Evolutionary conservation across 2,797 vertebrate genomes (phyloP).

Genomic region (Ficedula albicollis): DNA sequence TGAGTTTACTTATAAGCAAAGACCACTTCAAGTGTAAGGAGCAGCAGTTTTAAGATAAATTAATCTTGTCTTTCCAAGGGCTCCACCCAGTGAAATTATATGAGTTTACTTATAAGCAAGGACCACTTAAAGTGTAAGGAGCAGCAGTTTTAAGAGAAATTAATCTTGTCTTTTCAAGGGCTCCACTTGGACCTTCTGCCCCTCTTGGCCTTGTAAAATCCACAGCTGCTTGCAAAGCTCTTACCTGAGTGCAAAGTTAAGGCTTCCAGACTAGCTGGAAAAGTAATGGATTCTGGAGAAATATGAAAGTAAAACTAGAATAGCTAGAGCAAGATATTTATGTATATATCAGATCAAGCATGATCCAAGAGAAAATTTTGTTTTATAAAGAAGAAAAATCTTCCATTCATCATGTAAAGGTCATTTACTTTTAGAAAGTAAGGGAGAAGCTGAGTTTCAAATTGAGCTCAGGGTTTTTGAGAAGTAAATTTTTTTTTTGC

Average conservation of each 20-base stretch:
- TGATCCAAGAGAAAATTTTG: background rate
- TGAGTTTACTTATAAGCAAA: background rate
- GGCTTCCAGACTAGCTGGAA: background rate
- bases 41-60: background rate
- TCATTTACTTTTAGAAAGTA: background rate
- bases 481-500: background rate
- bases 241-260: background rate
- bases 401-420: background rate
- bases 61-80: background rate
- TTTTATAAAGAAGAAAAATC: background rate
- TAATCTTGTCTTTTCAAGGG: background rate
- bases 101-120: background rate
- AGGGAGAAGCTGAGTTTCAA: background rate
- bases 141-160: background rate
- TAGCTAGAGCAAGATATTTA: background rate
- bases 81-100: background rate
- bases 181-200: background rate
- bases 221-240: background rate
- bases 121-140: background rate
- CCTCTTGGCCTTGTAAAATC: accelerated
- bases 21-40: background rate
- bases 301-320: background rate
- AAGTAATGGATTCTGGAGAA: background rate
- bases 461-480: background rate
- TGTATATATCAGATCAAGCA: background rate